Base-by-base conservation (phyloP, 2,113 vertebrate species). In the Spheniscus mendiculus region DNA sequence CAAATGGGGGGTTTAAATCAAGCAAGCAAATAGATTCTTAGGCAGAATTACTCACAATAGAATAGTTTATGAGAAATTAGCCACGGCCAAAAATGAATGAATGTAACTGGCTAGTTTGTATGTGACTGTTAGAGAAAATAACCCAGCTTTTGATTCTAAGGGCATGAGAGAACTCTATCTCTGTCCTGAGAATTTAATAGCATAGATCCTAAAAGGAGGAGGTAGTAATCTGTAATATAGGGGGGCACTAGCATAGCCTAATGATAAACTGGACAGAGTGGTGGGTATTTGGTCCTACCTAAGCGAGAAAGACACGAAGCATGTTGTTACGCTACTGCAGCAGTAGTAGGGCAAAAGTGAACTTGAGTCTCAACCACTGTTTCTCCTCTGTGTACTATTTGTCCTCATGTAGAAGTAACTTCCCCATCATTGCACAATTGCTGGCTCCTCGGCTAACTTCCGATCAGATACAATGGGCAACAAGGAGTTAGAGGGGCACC, bases 111-210 rank as follows among this genome's bases (percentile, higher is more conserved):
- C 7, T 26, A 6, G 9, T 73, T 84, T 59, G 29, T 8, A 21
- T 29, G 42, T 38, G 25, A 40, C 11, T 22, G 3, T 59, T 50
- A 25, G 27, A 79, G 47, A 69, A 78, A 90, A 82, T 18, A 69
- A 20, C n/a, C 29, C 42, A 49, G 29, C 21, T 86, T 85, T 65
- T 36, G 44, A 29, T 66, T 71, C 27, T 32, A 32, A 62, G 27
- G 32, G 18, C 1, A 1, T 30, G 26, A 65, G 17, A 45, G 17
- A 56, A 44, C 12, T 49, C 27, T 55, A 0, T 5, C 34, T 69
- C 47, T 89, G 34, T 34, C 44, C 38, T 74, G 32, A 79, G 44
- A n/a, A 74, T 63, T 69, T 52, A 59, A 49, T 3, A 45, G 44
- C 16, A 45, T 15, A 25, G 44, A 34, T 34, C 25, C 40, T 61